Percentiles rank a stretch among this genome's conserved stretches.
Evolutionary conservation across 2,113 vertebrate genomes (phyloP).

Genomic region (Neogobius melanostomus): DNA sequence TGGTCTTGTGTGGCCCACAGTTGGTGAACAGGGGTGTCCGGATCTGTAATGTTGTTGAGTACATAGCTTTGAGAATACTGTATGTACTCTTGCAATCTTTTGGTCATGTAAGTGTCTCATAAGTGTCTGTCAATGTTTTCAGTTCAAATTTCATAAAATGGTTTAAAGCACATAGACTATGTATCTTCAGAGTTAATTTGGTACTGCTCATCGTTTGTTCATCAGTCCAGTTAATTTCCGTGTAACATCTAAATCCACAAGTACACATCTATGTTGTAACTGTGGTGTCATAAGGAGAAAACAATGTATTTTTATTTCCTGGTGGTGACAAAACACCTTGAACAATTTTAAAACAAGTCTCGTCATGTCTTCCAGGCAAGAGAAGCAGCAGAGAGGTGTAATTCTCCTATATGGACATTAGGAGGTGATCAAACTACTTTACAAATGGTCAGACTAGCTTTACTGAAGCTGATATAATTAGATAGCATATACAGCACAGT

Average conservation of each 20-base stretch:
- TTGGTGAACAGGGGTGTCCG: slow-evolving; percentile 44
- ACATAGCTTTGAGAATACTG: slow-evolving; percentile 27
- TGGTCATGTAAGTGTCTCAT: slow-evolving; percentile 1
- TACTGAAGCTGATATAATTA: background rate
- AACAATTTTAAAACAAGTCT: background rate
- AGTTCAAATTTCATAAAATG: too few species aligned
- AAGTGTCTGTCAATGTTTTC: background rate
- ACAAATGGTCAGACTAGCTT: background rate
- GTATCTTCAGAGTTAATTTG: too few species aligned
- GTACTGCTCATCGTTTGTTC: too few species aligned
- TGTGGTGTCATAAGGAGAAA: background rate
- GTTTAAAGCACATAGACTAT: too few species aligned
- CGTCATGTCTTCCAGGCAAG: background rate
- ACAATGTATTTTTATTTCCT: background rate
- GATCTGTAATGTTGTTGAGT: slow-evolving; percentile 5
- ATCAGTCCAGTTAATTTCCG: background rate
- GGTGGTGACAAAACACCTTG: background rate
- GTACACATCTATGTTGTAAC: background rate
- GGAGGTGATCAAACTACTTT: background rate
- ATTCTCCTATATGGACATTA: background rate
- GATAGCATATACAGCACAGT: too few species aligned
- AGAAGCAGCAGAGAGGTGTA: background rate
- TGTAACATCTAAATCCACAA: background rate
- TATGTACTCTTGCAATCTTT: background rate
- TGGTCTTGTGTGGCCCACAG: slow-evolving; percentile 16